Evolutionary conservation across 2,797 vertebrate species (phyloP).

Genomic region (Acrossocheilus wenchowensis): DNA sequence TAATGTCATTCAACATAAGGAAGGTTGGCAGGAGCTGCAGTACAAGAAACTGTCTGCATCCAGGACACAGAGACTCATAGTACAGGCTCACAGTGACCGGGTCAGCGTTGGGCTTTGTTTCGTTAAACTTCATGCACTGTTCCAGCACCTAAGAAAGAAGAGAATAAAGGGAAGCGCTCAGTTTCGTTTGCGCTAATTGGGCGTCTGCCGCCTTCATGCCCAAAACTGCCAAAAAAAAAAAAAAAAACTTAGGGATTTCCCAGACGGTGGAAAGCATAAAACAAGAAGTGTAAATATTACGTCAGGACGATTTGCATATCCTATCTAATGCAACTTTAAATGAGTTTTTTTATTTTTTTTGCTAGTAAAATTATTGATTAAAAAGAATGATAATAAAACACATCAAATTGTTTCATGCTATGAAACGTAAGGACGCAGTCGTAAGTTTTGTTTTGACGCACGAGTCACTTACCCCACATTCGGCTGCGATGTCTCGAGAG

Average conservation of each 20-base stretch:
- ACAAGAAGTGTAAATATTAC: neutral
- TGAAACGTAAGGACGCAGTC: no score
- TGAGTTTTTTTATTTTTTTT: neutral
- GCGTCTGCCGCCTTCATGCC: neutral
- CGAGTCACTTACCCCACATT: slow-evolving; percentile 76
- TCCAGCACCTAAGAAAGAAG: slow-evolving; percentile 74
- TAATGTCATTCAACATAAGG: slow-evolving; percentile 78
- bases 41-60: slow-evolving; percentile 79
- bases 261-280: neutral
- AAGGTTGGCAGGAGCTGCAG: slow-evolving; percentile 81
- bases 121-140: slow-evolving; percentile 69
- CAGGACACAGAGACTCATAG: slow-evolving; percentile 89
- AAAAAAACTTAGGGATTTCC: neutral
- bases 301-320: neutral
- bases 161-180: neutral
- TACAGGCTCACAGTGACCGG: slow-evolving; percentile 82
- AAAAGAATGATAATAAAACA: neutral
- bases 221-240: no score
- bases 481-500: slow-evolving; percentile 69
- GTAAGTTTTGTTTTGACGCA: neutral
- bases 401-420: neutral
- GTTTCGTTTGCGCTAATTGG: neutral
- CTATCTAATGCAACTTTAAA: neutral
- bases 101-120: slow-evolving; percentile 45
- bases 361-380: neutral